Conservation (phyloP, 2,888 invertebrate species). For the Coleophora deauratella region DNA sequence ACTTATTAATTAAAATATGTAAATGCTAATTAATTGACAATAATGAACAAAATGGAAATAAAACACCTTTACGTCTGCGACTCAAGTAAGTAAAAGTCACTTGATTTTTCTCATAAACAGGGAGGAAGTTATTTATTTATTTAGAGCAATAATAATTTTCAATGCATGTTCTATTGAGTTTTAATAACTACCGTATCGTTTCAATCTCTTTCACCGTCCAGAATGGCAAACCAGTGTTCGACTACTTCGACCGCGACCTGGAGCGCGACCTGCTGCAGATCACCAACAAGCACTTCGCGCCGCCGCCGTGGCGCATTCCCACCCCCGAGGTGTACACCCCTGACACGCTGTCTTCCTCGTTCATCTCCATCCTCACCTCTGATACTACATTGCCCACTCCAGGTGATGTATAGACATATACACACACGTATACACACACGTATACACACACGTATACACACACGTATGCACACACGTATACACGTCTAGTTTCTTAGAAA, state of each 20-base stretch:
- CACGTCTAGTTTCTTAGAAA: too few species aligned
- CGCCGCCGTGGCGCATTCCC: slow-evolving; percentile 15
- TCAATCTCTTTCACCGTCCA: too few species aligned
- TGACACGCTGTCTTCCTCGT: slow-evolving; percentile 49
- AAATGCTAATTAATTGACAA: too few species aligned
- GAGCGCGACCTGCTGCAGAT: slow-evolving; percentile 32
- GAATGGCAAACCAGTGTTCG: background rate
- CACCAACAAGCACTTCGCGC: slow-evolving; percentile 30
- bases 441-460: background rate
- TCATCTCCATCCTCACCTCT: slow-evolving; percentile 51
- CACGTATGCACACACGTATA: too few species aligned
- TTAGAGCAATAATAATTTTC: too few species aligned
- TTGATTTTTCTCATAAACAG: too few species aligned
- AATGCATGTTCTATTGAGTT: background rate
- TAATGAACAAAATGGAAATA: too few species aligned
- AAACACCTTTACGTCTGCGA: too few species aligned
- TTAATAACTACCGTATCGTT: too few species aligned
- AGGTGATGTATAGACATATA: slow-evolving; percentile 31
- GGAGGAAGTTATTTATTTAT: too few species aligned
- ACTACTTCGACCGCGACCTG: slow-evolving; percentile 25
- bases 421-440: background rate
- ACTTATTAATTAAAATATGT: too few species aligned
- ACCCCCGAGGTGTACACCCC: slow-evolving; percentile 21
- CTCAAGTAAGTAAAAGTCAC: too few species aligned
- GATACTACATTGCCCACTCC: slow-evolving; percentile 55